Percentiles rank a stretch among this genome's conserved stretches.
phyloP scores from a whole-genome alignment of 2,888 invertebrate genomes.

The Limnephilus auricula region DNA sequence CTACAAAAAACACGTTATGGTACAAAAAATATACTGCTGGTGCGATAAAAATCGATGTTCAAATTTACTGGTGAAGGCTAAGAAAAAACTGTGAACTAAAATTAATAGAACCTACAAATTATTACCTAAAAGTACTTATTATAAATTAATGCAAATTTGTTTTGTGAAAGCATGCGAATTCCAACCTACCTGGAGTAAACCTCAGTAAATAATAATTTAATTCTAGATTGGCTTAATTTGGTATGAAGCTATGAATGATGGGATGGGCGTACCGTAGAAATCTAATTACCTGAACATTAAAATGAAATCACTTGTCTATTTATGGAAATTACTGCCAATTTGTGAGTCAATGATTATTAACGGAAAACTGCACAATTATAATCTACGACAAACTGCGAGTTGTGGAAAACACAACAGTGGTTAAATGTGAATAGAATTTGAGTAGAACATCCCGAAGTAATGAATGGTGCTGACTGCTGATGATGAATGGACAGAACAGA shows the following conservation, averaged over 20 bases:
- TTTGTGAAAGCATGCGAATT: not conserved
- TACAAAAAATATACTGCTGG: not conserved
- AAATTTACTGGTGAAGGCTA: not conserved
- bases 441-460: not conserved
- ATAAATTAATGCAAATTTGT: not conserved
- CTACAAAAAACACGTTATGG: not conserved
- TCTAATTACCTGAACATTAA: not conserved
- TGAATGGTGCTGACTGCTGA: not conserved
- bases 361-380: too few species aligned
- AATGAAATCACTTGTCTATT: not conserved
- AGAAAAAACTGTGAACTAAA: too few species aligned
- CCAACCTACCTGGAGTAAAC: not conserved
- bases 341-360: not conserved
- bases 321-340: not conserved
- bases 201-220: not conserved
- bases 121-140: not conserved
- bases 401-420: not conserved
- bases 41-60: not conserved
- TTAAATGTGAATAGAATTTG: not conserved
- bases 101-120: not conserved
- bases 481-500: not conserved
- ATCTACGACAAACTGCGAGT: not conserved
- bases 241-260: not conserved
- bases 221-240: not conserved
- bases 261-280: not conserved